phyloP scores from a whole-genome alignment of 1,140 invertebrate genomes.

The Caenorhabditis tropicalis region DNA sequence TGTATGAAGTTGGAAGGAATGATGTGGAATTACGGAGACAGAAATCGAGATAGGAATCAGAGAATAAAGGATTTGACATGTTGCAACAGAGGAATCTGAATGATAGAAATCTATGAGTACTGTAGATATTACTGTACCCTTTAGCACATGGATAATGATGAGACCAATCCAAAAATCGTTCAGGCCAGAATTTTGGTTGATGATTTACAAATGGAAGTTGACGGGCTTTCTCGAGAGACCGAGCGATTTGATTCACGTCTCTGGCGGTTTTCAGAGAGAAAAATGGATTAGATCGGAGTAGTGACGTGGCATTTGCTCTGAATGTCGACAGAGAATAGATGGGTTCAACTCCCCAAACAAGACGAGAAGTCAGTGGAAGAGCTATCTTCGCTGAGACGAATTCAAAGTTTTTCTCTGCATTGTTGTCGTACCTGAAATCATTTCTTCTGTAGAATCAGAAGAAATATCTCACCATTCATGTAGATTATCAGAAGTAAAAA shows the following conservation, averaged over 20 bases:
- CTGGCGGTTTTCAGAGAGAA: conserved; percentile 53
- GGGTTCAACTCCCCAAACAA: conserved; percentile 52
- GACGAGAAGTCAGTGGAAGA: conserved; percentile 30
- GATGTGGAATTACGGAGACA: conserved; percentile 69
- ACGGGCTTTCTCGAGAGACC: conserved; percentile 56
- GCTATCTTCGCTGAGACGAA: conserved; percentile 63
- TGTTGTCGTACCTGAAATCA: conserved; percentile 65
- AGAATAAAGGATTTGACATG: conserved; percentile 57
- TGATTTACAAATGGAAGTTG: conserved; percentile 65
- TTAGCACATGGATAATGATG: conserved; percentile 34
- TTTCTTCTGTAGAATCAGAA: not conserved
- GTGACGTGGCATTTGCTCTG: conserved; percentile 37
- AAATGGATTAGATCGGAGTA: not conserved
- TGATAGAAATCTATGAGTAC: not conserved
- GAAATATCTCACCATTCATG: conserved; percentile 61
- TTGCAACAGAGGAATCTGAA: conserved; percentile 69
- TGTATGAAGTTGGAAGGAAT: conserved; percentile 64
- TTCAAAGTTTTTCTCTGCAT: conserved; percentile 66
- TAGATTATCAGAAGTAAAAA: conserved; percentile 63
- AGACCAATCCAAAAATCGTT: conserved; percentile 62
- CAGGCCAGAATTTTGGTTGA: conserved; percentile 65
- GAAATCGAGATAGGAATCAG: conserved; percentile 64
- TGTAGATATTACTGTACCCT: conserved; percentile 42
- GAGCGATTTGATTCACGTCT: conserved; percentile 60
- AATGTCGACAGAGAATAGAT: conserved; percentile 28